These are phyloP conservation scores for Rhabdophis nuchalis DNA, from an alignment of 2,797 vertebrate species.

Conservation along the genomic window DNA sequence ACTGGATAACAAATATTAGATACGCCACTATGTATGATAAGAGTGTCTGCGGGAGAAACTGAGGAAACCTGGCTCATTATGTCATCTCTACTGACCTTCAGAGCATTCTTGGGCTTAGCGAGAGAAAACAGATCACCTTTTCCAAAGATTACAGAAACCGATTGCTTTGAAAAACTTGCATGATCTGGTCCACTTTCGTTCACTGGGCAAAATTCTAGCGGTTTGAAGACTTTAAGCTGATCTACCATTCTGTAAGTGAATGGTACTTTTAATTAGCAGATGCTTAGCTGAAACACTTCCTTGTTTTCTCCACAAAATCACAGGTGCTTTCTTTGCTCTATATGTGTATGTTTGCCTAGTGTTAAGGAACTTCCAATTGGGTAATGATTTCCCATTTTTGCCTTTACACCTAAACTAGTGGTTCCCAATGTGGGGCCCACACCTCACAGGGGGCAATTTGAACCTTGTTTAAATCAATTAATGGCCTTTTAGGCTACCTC, in stretches of 20 bases:
- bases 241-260: neutral
- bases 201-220: neutral
- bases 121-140: conserved; percentile 23
- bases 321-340: neutral
- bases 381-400: neutral
- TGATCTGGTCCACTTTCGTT: neutral
- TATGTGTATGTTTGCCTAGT: neutral
- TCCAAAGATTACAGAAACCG: conserved; percentile 39
- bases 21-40: conserved; percentile 58
- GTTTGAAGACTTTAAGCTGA: neutral
- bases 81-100: neutral
- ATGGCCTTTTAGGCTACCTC: too few species aligned
- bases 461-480: too few species aligned
- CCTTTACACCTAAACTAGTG: neutral
- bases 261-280: neutral
- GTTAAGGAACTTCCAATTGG: neutral
- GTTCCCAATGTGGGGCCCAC: too few species aligned
- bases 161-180: conserved; percentile 28
- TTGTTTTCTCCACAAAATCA: neutral
- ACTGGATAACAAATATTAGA: conserved; percentile 51
- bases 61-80: neutral
- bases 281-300: neutral
- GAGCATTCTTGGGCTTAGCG: conserved; percentile 17
- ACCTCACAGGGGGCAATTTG: too few species aligned
- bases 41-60: conserved; percentile 31